These are phyloP conservation scores for Coccyzus lansbergi DNA, from an alignment of 2,797 vertebrate genomes.

Conservation along the genomic window DNA sequence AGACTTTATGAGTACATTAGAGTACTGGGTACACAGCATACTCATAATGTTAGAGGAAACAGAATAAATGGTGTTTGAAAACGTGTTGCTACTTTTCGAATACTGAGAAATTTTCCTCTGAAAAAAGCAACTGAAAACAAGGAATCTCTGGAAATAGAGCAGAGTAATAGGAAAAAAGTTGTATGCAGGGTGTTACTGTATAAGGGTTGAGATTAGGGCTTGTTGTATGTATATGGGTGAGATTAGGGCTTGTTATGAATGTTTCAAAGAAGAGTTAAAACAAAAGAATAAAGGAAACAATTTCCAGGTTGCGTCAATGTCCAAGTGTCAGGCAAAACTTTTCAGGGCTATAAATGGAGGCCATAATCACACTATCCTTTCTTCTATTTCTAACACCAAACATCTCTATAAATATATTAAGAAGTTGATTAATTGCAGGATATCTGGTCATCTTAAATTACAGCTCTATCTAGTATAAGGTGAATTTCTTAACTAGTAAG, in stretches of 20 bases:
- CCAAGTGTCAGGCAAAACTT: not conserved
- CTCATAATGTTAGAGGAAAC: not conserved
- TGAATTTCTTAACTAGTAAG: constrained; percentile 2
- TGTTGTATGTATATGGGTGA: not conserved
- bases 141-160: not conserved
- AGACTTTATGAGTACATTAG: not conserved
- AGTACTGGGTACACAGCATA: not conserved
- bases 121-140: not conserved
- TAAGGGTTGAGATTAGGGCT: not conserved
- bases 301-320: not conserved
- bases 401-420: not conserved
- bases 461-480: not conserved
- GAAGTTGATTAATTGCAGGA: not conserved
- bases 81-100: not conserved
- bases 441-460: not conserved
- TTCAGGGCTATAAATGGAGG: not conserved
- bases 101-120: not conserved
- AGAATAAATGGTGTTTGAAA: not conserved
- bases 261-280: not conserved
- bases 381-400: not conserved
- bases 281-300: not conserved
- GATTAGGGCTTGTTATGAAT: not conserved
- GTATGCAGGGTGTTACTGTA: too few relatives aligned
- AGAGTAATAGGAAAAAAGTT: not conserved
- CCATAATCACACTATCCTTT: not conserved